Evolutionary conservation across 2,797 vertebrate genomes (phyloP).

Genomic region (Falco biarmicus): DNA sequence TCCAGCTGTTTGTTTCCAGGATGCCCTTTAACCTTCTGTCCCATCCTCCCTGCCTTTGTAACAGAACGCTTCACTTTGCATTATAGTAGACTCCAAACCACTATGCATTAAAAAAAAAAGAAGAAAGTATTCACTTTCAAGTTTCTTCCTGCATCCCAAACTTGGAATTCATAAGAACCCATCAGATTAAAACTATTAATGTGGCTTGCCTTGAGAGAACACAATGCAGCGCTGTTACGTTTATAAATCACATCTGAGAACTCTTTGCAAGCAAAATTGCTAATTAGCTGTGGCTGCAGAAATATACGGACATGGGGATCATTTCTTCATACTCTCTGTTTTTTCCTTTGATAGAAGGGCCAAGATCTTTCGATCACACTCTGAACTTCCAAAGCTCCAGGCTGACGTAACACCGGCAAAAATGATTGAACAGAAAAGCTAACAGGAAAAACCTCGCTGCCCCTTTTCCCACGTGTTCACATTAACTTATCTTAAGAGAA

Average conservation of each 20-base stretch:
- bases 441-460: background rate
- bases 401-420: background rate
- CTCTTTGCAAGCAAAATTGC: background rate
- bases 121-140: conserved; percentile 59
- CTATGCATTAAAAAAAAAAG: conserved; percentile 38
- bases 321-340: background rate
- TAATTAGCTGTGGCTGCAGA: background rate
- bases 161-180: conserved; percentile 42
- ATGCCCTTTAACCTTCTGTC: conserved; percentile 87
- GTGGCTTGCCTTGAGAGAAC: background rate
- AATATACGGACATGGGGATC: background rate
- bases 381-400: background rate
- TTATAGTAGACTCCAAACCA: conserved; percentile 69
- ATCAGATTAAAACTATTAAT: conserved; percentile 50
- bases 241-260: conserved; percentile 27
- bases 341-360: background rate
- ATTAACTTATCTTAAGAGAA: background rate
- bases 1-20: conserved; percentile 92
- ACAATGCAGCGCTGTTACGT: background rate
- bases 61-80: conserved; percentile 77
- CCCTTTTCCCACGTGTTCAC: background rate
- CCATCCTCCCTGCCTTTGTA: conserved; percentile 80
- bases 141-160: conserved; percentile 55
- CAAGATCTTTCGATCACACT: background rate
- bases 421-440: background rate